Conservation (phyloP, 2,113 vertebrate genomes). For the Neolamprologus caudopunctatus region DNA sequence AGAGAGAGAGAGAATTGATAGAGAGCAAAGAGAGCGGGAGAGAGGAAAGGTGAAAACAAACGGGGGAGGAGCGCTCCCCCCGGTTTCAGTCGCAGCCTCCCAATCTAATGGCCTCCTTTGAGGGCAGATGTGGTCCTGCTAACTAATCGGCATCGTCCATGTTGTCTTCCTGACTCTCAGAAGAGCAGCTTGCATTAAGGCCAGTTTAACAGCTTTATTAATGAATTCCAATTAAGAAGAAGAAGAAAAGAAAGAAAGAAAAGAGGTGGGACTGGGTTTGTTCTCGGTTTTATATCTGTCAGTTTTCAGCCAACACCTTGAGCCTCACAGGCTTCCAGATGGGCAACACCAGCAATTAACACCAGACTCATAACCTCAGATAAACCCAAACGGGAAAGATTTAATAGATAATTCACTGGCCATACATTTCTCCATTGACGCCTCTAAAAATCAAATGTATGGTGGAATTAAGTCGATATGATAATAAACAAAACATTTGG, state of each 20-base stretch:
- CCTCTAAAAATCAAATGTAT: not conserved
- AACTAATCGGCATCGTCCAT: conserved; percentile 17
- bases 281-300: conserved; percentile 46
- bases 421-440: not conserved
- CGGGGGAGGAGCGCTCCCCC: conserved; percentile 22
- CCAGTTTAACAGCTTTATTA: not conserved
- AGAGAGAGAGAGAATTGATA: not conserved
- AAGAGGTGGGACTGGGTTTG: not conserved
- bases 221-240: not conserved
- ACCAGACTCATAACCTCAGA: not conserved
- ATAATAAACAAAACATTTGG: not conserved
- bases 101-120: conserved; percentile 50
- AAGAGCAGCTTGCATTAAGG: not conserved
- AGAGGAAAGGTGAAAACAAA: not conserved
- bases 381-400: not conserved
- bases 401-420: not conserved
- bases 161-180: not conserved
- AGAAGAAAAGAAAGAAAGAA: not conserved
- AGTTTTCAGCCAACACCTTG: conserved; percentile 25
- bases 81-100: conserved; percentile 39
- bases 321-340: conserved; percentile 56
- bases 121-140: conserved; percentile 43
- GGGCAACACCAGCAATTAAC: conserved; percentile 32
- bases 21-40: not conserved
- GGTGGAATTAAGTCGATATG: not conserved